Evolutionary conservation across 2,797 vertebrate species (phyloP).

Genomic region (Acridotheres tristis): DNA sequence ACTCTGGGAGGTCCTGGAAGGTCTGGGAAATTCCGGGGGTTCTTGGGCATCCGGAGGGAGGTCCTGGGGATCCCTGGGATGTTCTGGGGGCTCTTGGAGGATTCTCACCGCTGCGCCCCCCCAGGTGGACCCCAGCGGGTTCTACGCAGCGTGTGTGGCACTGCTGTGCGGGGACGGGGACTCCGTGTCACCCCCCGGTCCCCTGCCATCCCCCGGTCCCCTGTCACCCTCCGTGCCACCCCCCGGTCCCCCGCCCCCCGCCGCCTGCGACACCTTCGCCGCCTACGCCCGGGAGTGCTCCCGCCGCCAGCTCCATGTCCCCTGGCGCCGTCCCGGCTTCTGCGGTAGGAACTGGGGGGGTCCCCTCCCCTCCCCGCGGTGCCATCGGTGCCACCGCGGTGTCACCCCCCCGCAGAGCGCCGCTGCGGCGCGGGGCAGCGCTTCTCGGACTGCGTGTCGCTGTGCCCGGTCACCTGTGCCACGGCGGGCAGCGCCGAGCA

Average conservation of each 20-base stretch:
- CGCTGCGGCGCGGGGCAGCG: not conserved
- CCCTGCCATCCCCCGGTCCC: too few relatives aligned
- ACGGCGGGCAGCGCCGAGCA: not conserved
- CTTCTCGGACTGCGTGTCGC: not conserved
- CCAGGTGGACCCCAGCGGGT: constrained; percentile 83
- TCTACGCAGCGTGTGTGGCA: constrained; percentile 84
- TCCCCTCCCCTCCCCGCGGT: not conserved
- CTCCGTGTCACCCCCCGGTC: not conserved
- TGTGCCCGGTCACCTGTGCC: not conserved
- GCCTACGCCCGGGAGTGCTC: constrained; percentile 86
- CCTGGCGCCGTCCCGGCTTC: not conserved
- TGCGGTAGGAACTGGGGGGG: not conserved
- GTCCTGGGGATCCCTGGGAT: not conserved
- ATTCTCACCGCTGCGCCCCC: accelerated
- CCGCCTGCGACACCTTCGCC: constrained; percentile 78
- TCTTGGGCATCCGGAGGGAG: not conserved
- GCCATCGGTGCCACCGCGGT: not conserved
- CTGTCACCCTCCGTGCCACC: not conserved
- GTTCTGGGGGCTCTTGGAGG: not conserved
- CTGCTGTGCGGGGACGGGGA: constrained; percentile 74
- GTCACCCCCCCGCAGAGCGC: not conserved
- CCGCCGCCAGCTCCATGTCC: constrained; percentile 70
- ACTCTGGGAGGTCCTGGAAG: not conserved
- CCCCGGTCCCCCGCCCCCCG: not conserved
- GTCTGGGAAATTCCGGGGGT: not conserved